Evolutionary conservation across 2,888 invertebrate genomes (phyloP).

Genomic region (Hemistola chrysoprasaria): DNA sequence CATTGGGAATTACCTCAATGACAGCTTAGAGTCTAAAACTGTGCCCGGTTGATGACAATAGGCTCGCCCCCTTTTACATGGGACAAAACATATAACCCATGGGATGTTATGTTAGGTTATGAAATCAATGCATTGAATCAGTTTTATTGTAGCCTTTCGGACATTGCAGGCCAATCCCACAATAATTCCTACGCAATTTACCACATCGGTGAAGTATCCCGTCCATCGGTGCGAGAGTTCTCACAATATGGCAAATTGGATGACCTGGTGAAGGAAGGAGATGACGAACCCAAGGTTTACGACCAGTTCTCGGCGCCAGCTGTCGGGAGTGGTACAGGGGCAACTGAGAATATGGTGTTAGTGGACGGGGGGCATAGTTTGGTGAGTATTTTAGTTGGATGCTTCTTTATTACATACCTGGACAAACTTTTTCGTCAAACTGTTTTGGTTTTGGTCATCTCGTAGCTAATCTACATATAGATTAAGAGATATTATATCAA

Average conservation of each 20-base stretch:
- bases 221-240: slow-evolving; percentile 89
- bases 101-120: too few species aligned
- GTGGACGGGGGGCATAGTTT: slow-evolving; percentile 93
- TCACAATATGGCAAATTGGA: slow-evolving; percentile 92
- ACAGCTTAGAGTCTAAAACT: too few species aligned
- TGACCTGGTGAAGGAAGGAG: slow-evolving; percentile 85
- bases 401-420: background rate
- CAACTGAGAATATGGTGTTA: slow-evolving; percentile 91
- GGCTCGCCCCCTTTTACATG: too few species aligned
- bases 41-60: too few species aligned
- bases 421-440: too few species aligned
- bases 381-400: slow-evolving; percentile 60
- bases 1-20: too few species aligned
- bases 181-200: slow-evolving; percentile 90
- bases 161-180: slow-evolving; percentile 90
- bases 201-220: slow-evolving; percentile 88
- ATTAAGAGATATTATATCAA: too few species aligned
- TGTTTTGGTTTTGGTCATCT: too few species aligned
- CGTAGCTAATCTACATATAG: too few species aligned
- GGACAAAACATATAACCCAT: too few species aligned
- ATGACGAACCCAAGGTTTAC: slow-evolving; percentile 86
- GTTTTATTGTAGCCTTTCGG: too few species aligned
- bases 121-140: too few species aligned
- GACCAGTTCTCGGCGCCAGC: slow-evolving; percentile 93
- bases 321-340: slow-evolving; percentile 86